Conservation (phyloP, 2,113 vertebrate species). For the Colistium nudipinnis region DNA sequence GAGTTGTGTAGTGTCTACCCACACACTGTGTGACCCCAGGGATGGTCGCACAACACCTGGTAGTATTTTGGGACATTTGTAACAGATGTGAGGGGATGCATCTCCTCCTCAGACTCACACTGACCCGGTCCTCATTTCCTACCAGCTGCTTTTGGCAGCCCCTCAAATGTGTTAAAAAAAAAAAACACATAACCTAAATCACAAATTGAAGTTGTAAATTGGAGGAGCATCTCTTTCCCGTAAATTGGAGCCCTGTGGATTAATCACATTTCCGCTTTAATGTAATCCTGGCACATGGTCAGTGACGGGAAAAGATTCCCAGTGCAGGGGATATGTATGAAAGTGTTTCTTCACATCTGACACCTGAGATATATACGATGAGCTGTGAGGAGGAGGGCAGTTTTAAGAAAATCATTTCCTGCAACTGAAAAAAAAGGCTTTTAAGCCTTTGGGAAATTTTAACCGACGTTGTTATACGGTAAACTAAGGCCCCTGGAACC, state of each 20-base stretch:
- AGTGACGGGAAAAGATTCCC: background rate
- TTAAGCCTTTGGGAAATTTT: background rate
- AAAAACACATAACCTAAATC: background rate
- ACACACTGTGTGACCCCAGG: too few relatives aligned
- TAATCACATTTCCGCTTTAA: slow-evolving; percentile 3
- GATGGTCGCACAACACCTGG: too few relatives aligned
- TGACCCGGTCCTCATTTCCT: background rate
- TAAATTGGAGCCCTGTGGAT: slow-evolving; percentile 1
- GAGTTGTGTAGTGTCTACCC: too few relatives aligned
- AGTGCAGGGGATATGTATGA: background rate
- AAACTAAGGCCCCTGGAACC: background rate
- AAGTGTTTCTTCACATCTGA: slow-evolving; percentile 9
- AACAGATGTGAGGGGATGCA: background rate
- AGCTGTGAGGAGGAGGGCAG: background rate
- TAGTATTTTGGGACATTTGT: background rate
- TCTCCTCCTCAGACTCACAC: background rate
- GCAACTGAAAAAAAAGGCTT: background rate
- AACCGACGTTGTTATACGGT: too few relatives aligned
- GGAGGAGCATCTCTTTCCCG: background rate
- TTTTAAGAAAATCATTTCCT: background rate
- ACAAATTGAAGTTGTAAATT: background rate
- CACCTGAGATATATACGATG: background rate
- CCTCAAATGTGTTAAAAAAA: background rate
- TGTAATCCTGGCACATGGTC: background rate
- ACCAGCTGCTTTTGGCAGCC: background rate